Evolutionary conservation across 2,113 vertebrate genomes (phyloP), one percentile per base, ranked within the genome.

Genomic region (Odontophorus gujanensis): DNA sequence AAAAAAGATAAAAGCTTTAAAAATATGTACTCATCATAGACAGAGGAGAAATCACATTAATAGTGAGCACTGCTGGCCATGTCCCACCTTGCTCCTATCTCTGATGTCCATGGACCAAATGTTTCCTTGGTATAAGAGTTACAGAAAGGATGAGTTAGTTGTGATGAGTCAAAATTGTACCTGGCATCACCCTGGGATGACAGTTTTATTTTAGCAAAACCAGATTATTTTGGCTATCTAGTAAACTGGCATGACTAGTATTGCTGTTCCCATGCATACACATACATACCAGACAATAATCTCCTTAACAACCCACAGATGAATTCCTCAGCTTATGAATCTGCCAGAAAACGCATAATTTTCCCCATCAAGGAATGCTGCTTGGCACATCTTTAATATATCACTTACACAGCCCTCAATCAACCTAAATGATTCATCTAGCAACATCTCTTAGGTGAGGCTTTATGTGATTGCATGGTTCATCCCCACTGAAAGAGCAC

Each of bases 321-420:
- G 72, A 91, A 95, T 95, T 95, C 87, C 87, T 94, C 25, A 75
- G 57, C 30, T 89, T 93, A 85, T 79, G 94, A 90, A 95, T 95
- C 95, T 94, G 87, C 95, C 95, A 96, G 88, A 95, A 95, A 92
- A 79, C 87, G 92, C 90, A 90, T 95, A 83, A 95, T 96, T 94
- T 97, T 92, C 93, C 47, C 81, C 90, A 94, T 95, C 93, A 92
- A 95, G 88, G 95, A 97, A 95, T 95, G 96, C 68, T 93, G 87
- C 71, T 92, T 95, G 95, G 85, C 87, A 94, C 73, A 76, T 90
- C 90, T 94, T 93, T 95, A 95, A 95, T 96, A 76, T 76, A 86
- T 95, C 90, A 88, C 92, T 93, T 93, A 91, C 90, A 89, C 73
- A 94, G 92, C 50, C 90, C 77, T 96, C 94, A 96, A 90, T 96